Percentiles rank a stretch among this genome's conserved stretches.
Conservation (phyloP, 2,888 invertebrate genomes). For the Lagria hirta region DNA sequence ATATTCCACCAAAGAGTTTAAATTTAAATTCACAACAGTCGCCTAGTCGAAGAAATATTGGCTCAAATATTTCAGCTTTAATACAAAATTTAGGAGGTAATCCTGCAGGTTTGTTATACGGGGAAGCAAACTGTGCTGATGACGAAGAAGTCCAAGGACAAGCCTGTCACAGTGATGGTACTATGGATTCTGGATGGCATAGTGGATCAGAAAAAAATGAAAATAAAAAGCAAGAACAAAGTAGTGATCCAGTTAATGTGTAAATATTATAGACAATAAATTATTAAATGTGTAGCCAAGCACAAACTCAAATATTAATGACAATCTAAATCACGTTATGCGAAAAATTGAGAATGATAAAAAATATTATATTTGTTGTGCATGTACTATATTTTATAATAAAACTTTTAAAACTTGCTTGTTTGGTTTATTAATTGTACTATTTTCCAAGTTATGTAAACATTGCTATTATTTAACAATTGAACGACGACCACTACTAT, state of each 20-base stretch:
- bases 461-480: too few relatives aligned
- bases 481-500: too few relatives aligned
- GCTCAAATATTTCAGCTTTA: slow-evolving; percentile 55
- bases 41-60: slow-evolving; percentile 46
- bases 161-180: slow-evolving; percentile 54
- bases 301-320: too few relatives aligned
- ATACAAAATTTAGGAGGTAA: slow-evolving; percentile 56
- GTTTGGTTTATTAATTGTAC: too few relatives aligned
- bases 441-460: too few relatives aligned
- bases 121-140: slow-evolving; percentile 46
- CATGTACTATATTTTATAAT: slow-evolving; percentile 19
- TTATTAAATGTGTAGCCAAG: too few relatives aligned
- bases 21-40: slow-evolving; percentile 36
- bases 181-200: slow-evolving; percentile 71
- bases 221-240: slow-evolving; percentile 40
- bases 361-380: slow-evolving; percentile 6
- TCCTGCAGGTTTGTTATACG: slow-evolving; percentile 53
- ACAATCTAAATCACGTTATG: too few relatives aligned
- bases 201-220: slow-evolving; percentile 66
- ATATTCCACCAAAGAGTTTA: slow-evolving; percentile 46
- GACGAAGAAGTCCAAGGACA: slow-evolving; percentile 50
- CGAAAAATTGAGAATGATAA: slow-evolving; percentile 7
- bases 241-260: slow-evolving; percentile 47
- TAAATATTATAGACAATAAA: slow-evolving; percentile 30
- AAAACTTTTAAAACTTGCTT: too few relatives aligned